These are phyloP conservation scores for Drosophila repletoides DNA, from an alignment of 1,140 invertebrate species.

Conservation along the genomic window DNA sequence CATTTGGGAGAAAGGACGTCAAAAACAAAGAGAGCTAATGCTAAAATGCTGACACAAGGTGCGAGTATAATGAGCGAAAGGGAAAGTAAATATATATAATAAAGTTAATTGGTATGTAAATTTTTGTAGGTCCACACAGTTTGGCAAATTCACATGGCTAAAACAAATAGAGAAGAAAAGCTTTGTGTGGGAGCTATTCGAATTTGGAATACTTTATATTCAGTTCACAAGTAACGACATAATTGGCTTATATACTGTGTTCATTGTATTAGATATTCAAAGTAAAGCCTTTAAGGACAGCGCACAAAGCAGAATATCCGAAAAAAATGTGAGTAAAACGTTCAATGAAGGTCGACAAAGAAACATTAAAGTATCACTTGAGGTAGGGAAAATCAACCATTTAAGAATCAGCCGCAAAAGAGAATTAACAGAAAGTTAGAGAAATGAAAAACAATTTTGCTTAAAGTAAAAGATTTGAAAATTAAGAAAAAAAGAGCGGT, in stretches of 20 bases:
- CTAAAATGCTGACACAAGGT: constrained; percentile 22
- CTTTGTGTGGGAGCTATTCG: too few relatives aligned
- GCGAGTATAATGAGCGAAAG: constrained; percentile 22
- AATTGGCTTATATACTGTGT: too few relatives aligned
- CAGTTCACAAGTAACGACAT: background rate
- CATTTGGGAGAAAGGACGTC: background rate
- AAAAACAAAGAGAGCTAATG: background rate
- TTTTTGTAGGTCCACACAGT: constrained; percentile 53
- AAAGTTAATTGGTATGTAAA: constrained; percentile 74
- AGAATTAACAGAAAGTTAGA: too few relatives aligned
- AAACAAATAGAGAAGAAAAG: background rate
- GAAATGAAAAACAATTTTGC: background rate
- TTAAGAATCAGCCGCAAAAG: background rate
- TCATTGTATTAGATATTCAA: too few relatives aligned
- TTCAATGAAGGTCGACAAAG: too few relatives aligned
- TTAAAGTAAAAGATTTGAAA: too few relatives aligned
- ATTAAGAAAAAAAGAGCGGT: too few relatives aligned
- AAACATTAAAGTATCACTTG: too few relatives aligned
- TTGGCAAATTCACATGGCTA: constrained; percentile 31
- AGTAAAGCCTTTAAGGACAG: too few relatives aligned
- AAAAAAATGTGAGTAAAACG: too few relatives aligned
- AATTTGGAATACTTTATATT: constrained; percentile 1
- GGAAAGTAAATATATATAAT: constrained; percentile 63
- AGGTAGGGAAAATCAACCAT: background rate
- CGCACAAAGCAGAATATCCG: too few relatives aligned